phyloP scores from a whole-genome alignment of 2,113 vertebrate genomes.

The Otus sunia region DNA sequence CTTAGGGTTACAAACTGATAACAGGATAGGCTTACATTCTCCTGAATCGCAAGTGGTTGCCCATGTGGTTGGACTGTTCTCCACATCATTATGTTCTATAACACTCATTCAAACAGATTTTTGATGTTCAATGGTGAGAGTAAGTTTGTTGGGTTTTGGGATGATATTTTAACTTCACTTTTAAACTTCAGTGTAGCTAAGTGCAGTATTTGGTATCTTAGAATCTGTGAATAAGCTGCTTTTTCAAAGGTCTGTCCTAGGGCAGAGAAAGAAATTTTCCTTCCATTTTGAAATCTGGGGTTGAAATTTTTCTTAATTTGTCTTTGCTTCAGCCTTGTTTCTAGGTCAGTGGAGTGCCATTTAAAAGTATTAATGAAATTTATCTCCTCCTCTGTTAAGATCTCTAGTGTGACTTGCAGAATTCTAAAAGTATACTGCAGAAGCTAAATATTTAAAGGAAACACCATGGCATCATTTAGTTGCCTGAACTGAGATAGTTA shows the following conservation, averaged over 20 bases:
- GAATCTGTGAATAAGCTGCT: not conserved
- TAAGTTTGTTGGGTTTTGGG: not conserved
- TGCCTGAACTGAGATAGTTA: not conserved
- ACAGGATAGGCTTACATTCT: not conserved
- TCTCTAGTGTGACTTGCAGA: not conserved
- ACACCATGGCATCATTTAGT: not conserved
- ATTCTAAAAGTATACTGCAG: not conserved
- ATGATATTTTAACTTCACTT: not conserved
- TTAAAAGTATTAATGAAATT: not conserved
- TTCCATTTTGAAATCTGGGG: not conserved
- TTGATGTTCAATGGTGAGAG: not conserved
- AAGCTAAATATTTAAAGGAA: not conserved
- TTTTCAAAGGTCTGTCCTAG: not conserved
- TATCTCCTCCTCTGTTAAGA: not conserved
- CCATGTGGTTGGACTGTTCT: accelerated
- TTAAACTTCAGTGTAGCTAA: not conserved
- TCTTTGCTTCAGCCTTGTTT: not conserved
- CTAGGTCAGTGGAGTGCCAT: not conserved
- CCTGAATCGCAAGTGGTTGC: not conserved
- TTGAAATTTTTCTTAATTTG: not conserved
- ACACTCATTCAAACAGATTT: not conserved
- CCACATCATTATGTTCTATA: not conserved
- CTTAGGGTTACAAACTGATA: not conserved
- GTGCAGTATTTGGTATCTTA: not conserved
- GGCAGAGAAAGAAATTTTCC: not conserved